Evolutionary conservation across 1,140 invertebrate genomes (phyloP).

Genomic region (Drosophila kikkawai): DNA sequence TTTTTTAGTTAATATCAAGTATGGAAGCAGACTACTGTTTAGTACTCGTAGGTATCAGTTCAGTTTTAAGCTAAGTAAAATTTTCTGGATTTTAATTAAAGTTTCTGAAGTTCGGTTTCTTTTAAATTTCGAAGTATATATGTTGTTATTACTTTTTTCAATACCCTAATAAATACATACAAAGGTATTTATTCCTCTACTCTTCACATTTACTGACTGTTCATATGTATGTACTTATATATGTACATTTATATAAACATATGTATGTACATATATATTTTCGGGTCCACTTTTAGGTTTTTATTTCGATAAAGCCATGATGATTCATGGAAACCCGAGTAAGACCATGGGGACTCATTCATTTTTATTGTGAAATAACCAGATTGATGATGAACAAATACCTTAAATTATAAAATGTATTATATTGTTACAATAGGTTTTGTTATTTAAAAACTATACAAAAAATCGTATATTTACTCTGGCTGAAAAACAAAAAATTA

Average conservation of each 20-base stretch:
- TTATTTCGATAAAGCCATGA: constrained; percentile 19
- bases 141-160: background rate
- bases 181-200: background rate
- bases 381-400: background rate
- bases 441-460: too few species aligned
- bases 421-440: background rate
- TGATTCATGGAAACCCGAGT: constrained; percentile 18
- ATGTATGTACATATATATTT: background rate
- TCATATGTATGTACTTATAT: background rate
- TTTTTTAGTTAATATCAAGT: background rate
- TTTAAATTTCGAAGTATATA: too few species aligned
- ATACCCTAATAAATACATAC: too few species aligned
- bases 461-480: too few species aligned
- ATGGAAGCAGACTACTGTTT: too few species aligned
- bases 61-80: too few species aligned
- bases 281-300: constrained; percentile 1
- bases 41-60: too few species aligned
- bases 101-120: too few species aligned
- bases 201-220: too few species aligned
- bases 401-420: background rate
- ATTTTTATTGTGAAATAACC: constrained; percentile 32
- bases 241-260: background rate
- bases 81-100: too few species aligned
- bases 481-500: background rate
- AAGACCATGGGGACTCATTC: constrained; percentile 11